phyloP scores from a whole-genome alignment of 2,888 invertebrate genomes.

The Pyrgus malvae region DNA sequence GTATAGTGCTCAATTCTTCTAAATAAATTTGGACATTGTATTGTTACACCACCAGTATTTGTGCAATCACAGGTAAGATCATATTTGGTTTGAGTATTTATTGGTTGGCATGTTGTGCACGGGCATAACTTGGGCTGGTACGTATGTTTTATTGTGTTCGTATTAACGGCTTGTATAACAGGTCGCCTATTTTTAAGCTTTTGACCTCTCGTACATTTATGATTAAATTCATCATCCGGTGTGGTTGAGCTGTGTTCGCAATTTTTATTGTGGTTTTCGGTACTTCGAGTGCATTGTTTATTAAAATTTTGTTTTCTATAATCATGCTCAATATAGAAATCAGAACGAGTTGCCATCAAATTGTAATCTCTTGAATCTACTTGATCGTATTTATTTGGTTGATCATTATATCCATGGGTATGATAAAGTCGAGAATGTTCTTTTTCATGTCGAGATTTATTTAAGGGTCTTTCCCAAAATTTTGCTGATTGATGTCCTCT shows the following conservation, averaged over 20 bases:
- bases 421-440: slow-evolving; percentile 58
- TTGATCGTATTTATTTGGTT: slow-evolving; percentile 30
- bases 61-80: slow-evolving; percentile 41
- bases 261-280: not conserved
- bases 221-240: slow-evolving; percentile 27
- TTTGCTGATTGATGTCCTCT: slow-evolving; percentile 33
- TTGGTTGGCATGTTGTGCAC: slow-evolving; percentile 42
- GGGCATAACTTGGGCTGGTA: slow-evolving; percentile 39
- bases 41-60: slow-evolving; percentile 33
- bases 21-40: slow-evolving; percentile 34
- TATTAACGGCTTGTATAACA: slow-evolving; percentile 25
- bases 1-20: slow-evolving; percentile 38
- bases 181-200: slow-evolving; percentile 33
- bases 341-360: slow-evolving; percentile 31
- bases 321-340: slow-evolving; percentile 33
- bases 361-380: slow-evolving; percentile 45
- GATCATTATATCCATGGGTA: slow-evolving; percentile 36
- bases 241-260: slow-evolving; percentile 8
- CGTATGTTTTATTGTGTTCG: slow-evolving; percentile 19
- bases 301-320: slow-evolving; percentile 42
- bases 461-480: slow-evolving; percentile 40
- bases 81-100: slow-evolving; percentile 33
- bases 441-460: slow-evolving; percentile 46
- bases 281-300: slow-evolving; percentile 50
- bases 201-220: slow-evolving; percentile 45